Conservation (phyloP, 1,140 invertebrate genomes). For the Trichonephila clavata region DNA sequence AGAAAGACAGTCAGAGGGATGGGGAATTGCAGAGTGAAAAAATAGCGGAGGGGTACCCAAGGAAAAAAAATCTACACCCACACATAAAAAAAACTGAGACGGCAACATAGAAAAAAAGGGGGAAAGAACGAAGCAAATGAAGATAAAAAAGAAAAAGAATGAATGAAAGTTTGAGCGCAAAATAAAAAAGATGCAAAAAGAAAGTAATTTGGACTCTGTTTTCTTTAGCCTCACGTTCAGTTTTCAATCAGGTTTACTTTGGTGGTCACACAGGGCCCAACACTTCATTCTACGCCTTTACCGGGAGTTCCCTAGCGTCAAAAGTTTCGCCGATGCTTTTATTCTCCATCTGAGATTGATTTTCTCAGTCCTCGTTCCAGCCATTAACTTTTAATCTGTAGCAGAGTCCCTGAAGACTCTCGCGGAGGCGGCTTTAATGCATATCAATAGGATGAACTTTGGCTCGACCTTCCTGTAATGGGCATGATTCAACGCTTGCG, state of each 20-base stretch:
- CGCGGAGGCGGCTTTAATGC: slow-evolving; percentile 74
- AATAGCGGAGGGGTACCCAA: neutral
- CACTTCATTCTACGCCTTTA: slow-evolving; percentile 75
- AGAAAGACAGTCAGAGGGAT: slow-evolving; percentile 59
- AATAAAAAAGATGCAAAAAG: slow-evolving; percentile 75
- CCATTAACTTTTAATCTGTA: slow-evolving; percentile 77
- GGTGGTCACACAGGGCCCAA: slow-evolving; percentile 74
- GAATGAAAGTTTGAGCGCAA: slow-evolving; percentile 69
- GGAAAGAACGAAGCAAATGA: slow-evolving; percentile 63
- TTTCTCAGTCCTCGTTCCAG: slow-evolving; percentile 75
- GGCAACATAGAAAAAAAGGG: neutral
- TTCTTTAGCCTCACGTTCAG: slow-evolving; percentile 76
- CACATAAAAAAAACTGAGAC: slow-evolving; percentile 9
- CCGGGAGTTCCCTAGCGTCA: slow-evolving; percentile 67
- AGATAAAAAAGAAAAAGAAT: slow-evolving; percentile 66
- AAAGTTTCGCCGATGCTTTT: slow-evolving; percentile 75
- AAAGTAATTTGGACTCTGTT: slow-evolving; percentile 77
- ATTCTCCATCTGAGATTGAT: slow-evolving; percentile 75
- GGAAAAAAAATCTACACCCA: neutral
- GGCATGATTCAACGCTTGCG: slow-evolving; percentile 75
- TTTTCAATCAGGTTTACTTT: slow-evolving; percentile 76
- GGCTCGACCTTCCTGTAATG: slow-evolving; percentile 71
- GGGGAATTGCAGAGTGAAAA: slow-evolving; percentile 49
- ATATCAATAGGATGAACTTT: slow-evolving; percentile 76
- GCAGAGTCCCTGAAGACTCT: slow-evolving; percentile 62